Evolutionary conservation across 2,888 invertebrate species (phyloP), one percentile per base, ranked within the genome.

Genomic region (Scaptomyza tumidula): DNA sequence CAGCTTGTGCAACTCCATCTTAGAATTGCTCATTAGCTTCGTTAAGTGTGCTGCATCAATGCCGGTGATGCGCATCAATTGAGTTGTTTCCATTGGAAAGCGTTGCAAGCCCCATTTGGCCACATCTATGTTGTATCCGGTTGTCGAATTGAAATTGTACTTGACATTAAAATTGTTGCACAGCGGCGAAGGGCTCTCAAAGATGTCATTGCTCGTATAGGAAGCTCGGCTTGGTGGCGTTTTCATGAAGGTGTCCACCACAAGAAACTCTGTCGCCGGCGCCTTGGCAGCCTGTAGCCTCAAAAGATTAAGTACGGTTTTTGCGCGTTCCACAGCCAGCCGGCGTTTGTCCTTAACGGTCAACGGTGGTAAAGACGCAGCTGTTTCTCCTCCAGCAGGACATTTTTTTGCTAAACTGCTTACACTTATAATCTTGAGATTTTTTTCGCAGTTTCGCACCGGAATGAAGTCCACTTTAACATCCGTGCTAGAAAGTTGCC

Each of bases 161-260:
- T 29, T 46, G 0, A 83, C 85, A 41, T 83, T 83, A 27, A 57
- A 72, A 27, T 87, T 87, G 35, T 79, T 83, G 52, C 66, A 63
- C 6, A 83, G 31, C 5, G 83, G 83, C n/a, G 83, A 83, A 1
- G 83, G 77, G 49, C 87, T 69, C 39, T 85, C 68, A 16, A 72
- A 81, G 1, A 45, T 13, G 13, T 49, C 44, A 6, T 67, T 62
- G 6, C 14, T 46, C 37, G 68, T 56, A 9, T 43, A 63, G 6
- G 60, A 53, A 0, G 16, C 14, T 7, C 52, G 48, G 0, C 27
- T 46, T 6, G 87, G 82, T 37, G 79, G 16, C 11, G 65, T 66
- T 6, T 43, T 35, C 9, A 86, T 54, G 19, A 37, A 50, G 1
- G 85, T 86, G 19, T 79, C 65, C 14, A 83, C 85, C 14, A 82